phyloP scores from a whole-genome alignment of 64 coral and sea anemone species.

The Actinia equina region DNA sequence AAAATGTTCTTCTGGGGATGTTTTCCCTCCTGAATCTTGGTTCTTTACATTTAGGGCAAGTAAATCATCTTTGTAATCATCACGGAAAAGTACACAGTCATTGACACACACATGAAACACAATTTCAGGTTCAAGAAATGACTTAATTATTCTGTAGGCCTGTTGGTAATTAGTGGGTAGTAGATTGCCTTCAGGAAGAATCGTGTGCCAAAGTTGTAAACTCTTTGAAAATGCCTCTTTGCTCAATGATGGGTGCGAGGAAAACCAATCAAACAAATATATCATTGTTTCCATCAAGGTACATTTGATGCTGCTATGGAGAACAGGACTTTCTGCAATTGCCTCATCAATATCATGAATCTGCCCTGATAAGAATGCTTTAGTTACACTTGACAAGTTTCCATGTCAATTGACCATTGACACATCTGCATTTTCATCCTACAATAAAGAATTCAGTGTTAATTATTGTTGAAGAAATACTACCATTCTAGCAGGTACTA shows the following conservation, averaged over 20 bases:
- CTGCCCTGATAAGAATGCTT: too few relatives aligned
- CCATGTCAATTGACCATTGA: too few relatives aligned
- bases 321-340: too few relatives aligned
- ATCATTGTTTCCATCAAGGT: too few relatives aligned
- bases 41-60: conserved; percentile 36
- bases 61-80: conserved; percentile 8
- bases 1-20: conserved; percentile 26
- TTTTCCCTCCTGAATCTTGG: conserved; percentile 21
- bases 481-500: too few relatives aligned
- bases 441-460: too few relatives aligned
- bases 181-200: conserved; percentile 44
- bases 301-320: too few relatives aligned
- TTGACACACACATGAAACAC: conserved; percentile 39
- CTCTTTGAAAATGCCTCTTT: conserved; percentile 66
- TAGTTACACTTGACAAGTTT: too few relatives aligned
- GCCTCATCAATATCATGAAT: too few relatives aligned
- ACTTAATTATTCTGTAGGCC: conserved; percentile 40
- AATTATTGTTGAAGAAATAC: too few relatives aligned
- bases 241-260: conserved; percentile 25
- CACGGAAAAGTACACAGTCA: conserved; percentile 59
- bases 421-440: too few relatives aligned
- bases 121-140: conserved; percentile 39
- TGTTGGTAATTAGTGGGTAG: conserved; percentile 41
- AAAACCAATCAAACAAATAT: conserved; percentile 31
- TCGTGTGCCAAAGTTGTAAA: conserved; percentile 35